Base-by-base conservation (phyloP, 2,797 vertebrate genomes). In the Craterocephalus amniculus region DNA sequence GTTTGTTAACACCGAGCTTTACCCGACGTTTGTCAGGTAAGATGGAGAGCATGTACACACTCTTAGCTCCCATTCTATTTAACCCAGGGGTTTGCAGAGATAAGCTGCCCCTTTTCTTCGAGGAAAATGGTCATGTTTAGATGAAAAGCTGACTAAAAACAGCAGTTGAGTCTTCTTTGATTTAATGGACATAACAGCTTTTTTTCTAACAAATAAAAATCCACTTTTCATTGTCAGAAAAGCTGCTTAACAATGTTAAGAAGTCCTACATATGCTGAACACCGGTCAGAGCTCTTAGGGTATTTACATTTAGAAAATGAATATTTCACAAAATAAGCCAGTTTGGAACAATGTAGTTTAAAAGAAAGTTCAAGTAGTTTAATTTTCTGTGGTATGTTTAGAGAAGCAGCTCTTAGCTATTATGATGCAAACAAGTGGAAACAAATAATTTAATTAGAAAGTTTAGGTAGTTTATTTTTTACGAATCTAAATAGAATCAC, bases 1-100 rank as follows among this genome's bases (percentile, higher is more conserved):
- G 55, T 95, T 89, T 62, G 91, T 95, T 0, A 95, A 94, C 74
- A 92, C 89, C 0, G 94, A 99, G 85, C 76, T 98, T 72, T 98
- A 97, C 79, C 97, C 97, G 1, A 98, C 96, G 0, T 94, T 93
- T 0, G 77, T 98, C 83, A 71, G 68, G 74, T 77, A 54, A 14
- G 5, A 27, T 7, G 22, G 4, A 11, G 20, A 22, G 18, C 10
- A 22, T 4, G 48, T 22, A 12, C 20, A 3, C 14, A 18, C 40
- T 18, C 2, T 0, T 48, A 48, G 14, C 11, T 9, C 18, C 6
- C 2, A 51, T 51, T 10, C 8, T 48, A n/a, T 9, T 11, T 48
- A 11, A 4, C 20, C 20, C 45, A 11, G n/a, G 11, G 10, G 20
- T 22, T 10, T 22, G 45, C 45, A 49, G 45, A 8, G 40, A 18